phyloP scores from a whole-genome alignment of 2,113 vertebrate species.

The Vimba vimba region DNA sequence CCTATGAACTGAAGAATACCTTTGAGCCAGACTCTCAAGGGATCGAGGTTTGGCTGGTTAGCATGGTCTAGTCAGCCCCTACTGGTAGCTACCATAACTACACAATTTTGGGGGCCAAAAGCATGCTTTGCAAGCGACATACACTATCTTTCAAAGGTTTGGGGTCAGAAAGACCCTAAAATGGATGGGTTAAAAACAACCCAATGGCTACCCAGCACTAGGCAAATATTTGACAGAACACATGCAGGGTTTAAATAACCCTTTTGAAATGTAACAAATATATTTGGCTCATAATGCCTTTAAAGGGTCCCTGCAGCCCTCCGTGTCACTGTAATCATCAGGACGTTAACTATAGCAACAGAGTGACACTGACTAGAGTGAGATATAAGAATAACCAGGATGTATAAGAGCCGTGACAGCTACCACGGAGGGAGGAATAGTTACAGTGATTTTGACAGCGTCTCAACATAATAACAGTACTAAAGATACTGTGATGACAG shows the following conservation, averaged over 20 bases:
- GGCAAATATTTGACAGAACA: too few species aligned
- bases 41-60: background rate
- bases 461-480: constrained; percentile 27
- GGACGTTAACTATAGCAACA: background rate
- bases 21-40: constrained; percentile 1
- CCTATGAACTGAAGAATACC: background rate
- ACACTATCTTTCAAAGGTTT: too few species aligned
- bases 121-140: background rate
- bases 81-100: background rate
- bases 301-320: background rate
- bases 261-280: background rate
- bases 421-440: background rate
- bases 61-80: background rate
- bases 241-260: too few species aligned
- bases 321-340: background rate
- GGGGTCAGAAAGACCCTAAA: too few species aligned
- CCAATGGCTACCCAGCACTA: too few species aligned
- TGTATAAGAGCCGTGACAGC: constrained; percentile 13
- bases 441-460: constrained; percentile 29
- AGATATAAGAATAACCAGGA: constrained; percentile 9
- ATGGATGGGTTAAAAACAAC: too few species aligned
- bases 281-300: background rate
- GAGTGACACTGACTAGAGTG: background rate
- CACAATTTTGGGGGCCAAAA: background rate
- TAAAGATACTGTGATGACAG: constrained; percentile 42